phyloP scores from a whole-genome alignment of 2,113 vertebrate species.

The Microtus richardsoni region DNA sequence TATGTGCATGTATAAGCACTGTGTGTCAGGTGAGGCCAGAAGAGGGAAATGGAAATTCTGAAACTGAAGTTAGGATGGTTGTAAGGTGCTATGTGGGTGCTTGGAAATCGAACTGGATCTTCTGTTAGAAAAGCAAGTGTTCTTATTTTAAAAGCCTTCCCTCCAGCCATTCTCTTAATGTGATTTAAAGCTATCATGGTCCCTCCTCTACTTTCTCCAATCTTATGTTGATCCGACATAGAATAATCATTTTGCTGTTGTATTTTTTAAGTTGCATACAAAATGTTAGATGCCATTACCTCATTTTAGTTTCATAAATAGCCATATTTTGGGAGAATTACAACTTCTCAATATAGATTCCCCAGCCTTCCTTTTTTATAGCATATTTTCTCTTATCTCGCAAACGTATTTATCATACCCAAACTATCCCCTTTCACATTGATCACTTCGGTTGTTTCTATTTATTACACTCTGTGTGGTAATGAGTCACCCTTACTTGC shows the following conservation, averaged over 20 bases:
- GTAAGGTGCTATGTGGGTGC: neutral
- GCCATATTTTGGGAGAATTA: neutral
- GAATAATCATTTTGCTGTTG: neutral
- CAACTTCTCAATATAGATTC: neutral
- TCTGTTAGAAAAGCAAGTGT: neutral
- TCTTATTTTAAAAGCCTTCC: no score
- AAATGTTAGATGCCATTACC: neutral
- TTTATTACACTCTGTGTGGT: neutral
- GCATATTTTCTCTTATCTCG: neutral
- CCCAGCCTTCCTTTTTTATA: neutral
- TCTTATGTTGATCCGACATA: neutral
- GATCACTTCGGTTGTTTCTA: neutral
- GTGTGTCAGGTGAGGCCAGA: no score
- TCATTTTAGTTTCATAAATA: neutral
- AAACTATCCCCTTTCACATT: neutral
- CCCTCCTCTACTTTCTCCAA: neutral
- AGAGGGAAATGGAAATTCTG: neutral
- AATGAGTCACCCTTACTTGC: neutral
- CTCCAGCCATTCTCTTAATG: neutral
- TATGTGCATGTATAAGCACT: neutral
- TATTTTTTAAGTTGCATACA: neutral
- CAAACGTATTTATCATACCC: neutral
- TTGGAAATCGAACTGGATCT: neutral
- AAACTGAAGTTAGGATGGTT: neutral
- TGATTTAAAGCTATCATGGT: neutral